These are phyloP conservation scores for Cervus canadensis DNA, from an alignment of 2,113 vertebrate genomes.

Conservation along the genomic window DNA sequence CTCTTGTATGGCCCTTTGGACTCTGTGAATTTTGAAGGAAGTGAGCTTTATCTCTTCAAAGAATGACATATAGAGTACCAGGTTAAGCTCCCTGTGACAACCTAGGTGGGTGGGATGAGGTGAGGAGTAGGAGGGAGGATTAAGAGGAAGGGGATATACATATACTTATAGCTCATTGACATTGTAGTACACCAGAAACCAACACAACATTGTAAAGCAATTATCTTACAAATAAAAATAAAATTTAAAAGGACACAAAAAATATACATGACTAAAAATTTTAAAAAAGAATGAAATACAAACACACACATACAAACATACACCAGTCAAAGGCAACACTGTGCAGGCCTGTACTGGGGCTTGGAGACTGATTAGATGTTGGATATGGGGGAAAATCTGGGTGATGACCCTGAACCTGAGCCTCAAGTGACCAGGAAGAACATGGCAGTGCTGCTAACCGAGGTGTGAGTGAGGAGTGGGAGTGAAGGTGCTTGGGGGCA, in stretches of 20 bases:
- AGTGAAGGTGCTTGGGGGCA: neutral
- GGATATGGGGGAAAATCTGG: neutral
- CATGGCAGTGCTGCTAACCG: neutral
- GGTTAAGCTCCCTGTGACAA: neutral
- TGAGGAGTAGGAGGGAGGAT: neutral
- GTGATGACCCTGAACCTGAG: neutral
- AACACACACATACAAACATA: neutral
- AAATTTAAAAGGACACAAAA: neutral
- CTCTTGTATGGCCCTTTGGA: neutral
- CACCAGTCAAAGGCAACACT: neutral
- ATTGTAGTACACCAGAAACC: neutral
- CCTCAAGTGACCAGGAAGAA: neutral
- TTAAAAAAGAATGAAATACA: neutral
- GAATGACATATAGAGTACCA: neutral
- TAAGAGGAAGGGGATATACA: neutral
- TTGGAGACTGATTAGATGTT: neutral
- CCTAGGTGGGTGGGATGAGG: neutral
- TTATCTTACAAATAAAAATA: neutral
- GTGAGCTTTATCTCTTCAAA: neutral
- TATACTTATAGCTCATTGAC: neutral
- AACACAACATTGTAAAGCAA: neutral
- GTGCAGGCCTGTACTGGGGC: neutral
- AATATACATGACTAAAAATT: neutral
- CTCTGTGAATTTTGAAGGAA: neutral
- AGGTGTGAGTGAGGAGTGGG: neutral